A percentile compares a stretch with the other conserved stretches of the same genome.
These are phyloP conservation scores for Calidris pygmaea DNA, from an alignment of 2,113 vertebrate species.

Conservation along the genomic window DNA sequence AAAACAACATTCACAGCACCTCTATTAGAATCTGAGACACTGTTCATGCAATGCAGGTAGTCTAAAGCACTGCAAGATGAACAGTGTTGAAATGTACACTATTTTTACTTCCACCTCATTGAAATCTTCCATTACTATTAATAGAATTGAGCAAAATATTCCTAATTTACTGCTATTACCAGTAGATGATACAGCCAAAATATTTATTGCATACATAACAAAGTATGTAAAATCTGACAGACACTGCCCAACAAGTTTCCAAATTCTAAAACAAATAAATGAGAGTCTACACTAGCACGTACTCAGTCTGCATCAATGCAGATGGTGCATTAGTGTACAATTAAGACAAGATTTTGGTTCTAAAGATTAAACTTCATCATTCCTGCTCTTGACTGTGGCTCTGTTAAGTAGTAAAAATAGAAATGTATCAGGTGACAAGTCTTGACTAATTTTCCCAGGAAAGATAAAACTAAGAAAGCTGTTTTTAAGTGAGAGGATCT, in stretches of 20 bases:
- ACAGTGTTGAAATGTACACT: not conserved
- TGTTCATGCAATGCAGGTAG: not conserved
- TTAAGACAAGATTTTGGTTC: not conserved
- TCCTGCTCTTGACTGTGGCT: not conserved
- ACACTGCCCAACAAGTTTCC: not conserved
- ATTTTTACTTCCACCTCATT: not conserved
- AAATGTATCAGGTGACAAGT: not conserved
- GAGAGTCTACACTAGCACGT: not conserved
- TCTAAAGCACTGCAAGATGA: not conserved
- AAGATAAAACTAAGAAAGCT: not conserved
- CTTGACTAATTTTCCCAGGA: not conserved
- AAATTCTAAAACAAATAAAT: not conserved
- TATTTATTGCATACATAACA: not conserved
- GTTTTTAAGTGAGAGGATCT: not conserved
- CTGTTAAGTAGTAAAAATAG: not conserved
- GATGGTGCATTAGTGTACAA: not conserved
- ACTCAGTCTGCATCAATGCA: not conserved
- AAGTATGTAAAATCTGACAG: not conserved
- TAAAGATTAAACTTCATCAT: not conserved
- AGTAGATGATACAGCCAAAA: not conserved
- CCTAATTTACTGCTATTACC: not conserved
- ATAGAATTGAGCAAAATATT: not conserved
- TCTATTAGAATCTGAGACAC: not conserved
- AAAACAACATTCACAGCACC: not conserved
- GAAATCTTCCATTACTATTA: not conserved